Conservation (phyloP, 1,140 invertebrate species). For the Planococcus citri region DNA sequence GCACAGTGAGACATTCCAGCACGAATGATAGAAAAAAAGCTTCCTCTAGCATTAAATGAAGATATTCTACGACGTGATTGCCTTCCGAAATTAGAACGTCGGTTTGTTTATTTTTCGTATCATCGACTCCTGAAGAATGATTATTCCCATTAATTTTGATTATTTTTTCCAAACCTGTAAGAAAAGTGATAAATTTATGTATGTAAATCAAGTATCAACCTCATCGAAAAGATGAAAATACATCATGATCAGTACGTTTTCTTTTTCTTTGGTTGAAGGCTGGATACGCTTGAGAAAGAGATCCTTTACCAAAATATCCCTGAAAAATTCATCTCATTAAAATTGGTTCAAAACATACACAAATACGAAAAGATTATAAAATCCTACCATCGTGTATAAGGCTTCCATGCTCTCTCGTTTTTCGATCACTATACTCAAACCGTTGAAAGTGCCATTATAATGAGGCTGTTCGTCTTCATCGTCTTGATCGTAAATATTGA, state of each 20-base stretch:
- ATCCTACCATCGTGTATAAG: neutral
- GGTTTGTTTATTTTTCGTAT: neutral
- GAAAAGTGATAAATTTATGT: too few relatives aligned
- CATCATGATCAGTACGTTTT: neutral
- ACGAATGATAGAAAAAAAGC: constrained; percentile 66
- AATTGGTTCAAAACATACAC: neutral
- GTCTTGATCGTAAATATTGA: neutral
- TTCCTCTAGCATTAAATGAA: constrained; percentile 53
- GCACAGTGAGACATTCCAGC: constrained; percentile 55
- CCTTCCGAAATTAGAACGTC: neutral
- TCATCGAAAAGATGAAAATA: neutral
- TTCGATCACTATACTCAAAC: neutral
- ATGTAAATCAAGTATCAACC: too few relatives aligned
- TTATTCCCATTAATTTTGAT: neutral
- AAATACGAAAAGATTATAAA: too few relatives aligned
- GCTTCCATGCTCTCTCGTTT: neutral
- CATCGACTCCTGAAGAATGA: too few relatives aligned
- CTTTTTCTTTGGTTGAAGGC: neutral
- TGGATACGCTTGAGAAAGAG: neutral
- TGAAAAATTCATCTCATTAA: neutral
- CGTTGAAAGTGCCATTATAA: neutral
- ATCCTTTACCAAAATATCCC: neutral
- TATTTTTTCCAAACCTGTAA: neutral
- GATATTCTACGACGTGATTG: neutral
- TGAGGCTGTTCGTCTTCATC: neutral